phyloP scores from a whole-genome alignment of 2,888 invertebrate species.

The Polydrusus pterygomalis region DNA sequence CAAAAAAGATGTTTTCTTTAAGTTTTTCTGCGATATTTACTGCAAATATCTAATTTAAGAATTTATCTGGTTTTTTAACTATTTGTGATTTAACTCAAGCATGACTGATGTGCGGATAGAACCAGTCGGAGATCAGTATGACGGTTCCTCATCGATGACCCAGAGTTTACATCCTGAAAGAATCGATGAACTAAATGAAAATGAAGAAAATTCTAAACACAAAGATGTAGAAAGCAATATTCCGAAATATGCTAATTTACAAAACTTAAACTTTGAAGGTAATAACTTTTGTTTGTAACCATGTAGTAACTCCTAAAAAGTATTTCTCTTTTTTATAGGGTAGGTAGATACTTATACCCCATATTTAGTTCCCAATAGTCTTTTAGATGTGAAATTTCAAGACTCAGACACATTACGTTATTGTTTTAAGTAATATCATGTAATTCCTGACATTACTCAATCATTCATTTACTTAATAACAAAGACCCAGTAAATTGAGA shows the following conservation, averaged over 20 bases:
- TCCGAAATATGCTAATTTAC: slow-evolving; percentile 6
- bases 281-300: background rate
- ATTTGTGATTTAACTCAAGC: background rate
- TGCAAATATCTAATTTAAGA: background rate
- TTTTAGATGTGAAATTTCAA: no score
- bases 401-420: no score
- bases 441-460: no score
- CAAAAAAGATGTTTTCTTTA: no score
- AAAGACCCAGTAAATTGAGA: no score
- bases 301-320: no score
- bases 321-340: no score
- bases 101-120: slow-evolving; percentile 14
- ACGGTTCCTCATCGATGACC: slow-evolving; percentile 12
- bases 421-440: no score
- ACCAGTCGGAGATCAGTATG: background rate
- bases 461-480: no score
- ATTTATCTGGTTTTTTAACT: background rate
- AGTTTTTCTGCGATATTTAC: no score
- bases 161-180: slow-evolving; percentile 4
- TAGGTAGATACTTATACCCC: no score
- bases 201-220: background rate
- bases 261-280: background rate
- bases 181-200: slow-evolving; percentile 14
- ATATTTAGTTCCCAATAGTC: no score
- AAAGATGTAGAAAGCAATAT: slow-evolving; percentile 1